Conservation (phyloP, 1,140 invertebrate species). For the Drosophila saltans region DNA sequence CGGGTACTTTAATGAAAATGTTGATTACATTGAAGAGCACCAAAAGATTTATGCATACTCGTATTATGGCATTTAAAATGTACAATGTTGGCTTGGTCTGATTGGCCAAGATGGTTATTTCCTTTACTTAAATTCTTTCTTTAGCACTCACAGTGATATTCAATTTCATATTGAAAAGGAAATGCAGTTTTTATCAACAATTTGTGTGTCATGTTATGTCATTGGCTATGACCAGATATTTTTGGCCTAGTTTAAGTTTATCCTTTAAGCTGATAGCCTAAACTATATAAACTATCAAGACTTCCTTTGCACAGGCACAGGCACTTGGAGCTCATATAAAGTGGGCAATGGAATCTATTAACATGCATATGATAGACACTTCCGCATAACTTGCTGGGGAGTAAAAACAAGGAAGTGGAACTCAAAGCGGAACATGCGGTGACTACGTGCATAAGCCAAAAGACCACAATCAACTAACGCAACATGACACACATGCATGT, state of each 20-base stretch:
- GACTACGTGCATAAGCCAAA: constrained; percentile 58
- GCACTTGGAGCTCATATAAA: not conserved
- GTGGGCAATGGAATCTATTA: constrained; percentile 58
- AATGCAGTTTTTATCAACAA: constrained; percentile 1
- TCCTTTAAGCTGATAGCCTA: not conserved
- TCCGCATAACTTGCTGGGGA: constrained; percentile 67
- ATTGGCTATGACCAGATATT: constrained; percentile 1
- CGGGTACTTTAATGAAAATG: constrained; percentile 47
- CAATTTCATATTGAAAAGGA: not conserved
- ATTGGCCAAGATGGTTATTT: not conserved
- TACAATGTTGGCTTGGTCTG: too few species aligned
- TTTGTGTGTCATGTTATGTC: constrained; percentile 4
- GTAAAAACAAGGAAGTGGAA: constrained; percentile 41
- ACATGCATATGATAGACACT: constrained; percentile 80
- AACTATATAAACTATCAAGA: constrained; percentile 2
- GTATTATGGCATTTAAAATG: too few species aligned
- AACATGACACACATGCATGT: constrained; percentile 11
- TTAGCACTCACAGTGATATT: not conserved
- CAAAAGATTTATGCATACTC: too few species aligned
- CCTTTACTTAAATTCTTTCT: not conserved
- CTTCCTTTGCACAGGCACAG: not conserved
- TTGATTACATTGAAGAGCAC: not conserved
- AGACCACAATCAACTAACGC: constrained; percentile 33
- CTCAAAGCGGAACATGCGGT: constrained; percentile 62
- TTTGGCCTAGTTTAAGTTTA: not conserved